Conservation (phyloP, 2,888 invertebrate genomes). For the Stegana nigrithorax region DNA sequence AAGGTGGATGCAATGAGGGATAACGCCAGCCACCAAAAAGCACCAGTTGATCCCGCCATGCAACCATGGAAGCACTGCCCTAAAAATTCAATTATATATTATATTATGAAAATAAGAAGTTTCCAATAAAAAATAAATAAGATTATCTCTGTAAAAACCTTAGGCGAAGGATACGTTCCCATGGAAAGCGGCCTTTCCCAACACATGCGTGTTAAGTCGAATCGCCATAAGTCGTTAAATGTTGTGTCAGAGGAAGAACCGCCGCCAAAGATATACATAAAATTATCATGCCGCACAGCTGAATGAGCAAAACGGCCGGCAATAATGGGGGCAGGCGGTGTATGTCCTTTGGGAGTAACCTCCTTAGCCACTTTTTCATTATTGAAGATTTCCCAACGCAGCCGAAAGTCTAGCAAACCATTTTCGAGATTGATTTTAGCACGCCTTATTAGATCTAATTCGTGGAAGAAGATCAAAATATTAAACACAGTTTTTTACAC, state of each 20-base stretch:
- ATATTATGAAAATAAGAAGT: too few relatives aligned
- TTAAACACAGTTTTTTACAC: neutral
- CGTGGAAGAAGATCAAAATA: neutral
- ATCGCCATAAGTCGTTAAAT: conserved; percentile 95
- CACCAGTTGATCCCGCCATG: conserved; percentile 83
- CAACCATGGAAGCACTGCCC: conserved; percentile 94
- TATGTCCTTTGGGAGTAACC: neutral
- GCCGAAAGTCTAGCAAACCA: conserved; percentile 80
- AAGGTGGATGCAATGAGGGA: conserved; percentile 86
- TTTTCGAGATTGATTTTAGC: conserved; percentile 80
- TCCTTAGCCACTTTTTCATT: conserved; percentile 31
- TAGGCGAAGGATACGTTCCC: conserved; percentile 89
- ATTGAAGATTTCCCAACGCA: conserved; percentile 78
- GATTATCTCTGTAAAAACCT: too few relatives aligned
- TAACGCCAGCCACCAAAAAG: conserved; percentile 97
- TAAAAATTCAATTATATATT: too few relatives aligned
- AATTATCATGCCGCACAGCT: conserved; percentile 84
- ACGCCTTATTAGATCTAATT: conserved; percentile 81
- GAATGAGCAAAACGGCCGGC: conserved; percentile 93
- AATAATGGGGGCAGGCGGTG: conserved; percentile 75
- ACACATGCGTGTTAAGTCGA: conserved; percentile 85
- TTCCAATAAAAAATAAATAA: too few relatives aligned
- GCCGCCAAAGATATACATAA: conserved; percentile 96
- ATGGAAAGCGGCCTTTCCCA: conserved; percentile 88
- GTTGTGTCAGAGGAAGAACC: conserved; percentile 94